Evolutionary conservation across 2,113 vertebrate species (phyloP).

Genomic region (Pantherophis guttatus): DNA sequence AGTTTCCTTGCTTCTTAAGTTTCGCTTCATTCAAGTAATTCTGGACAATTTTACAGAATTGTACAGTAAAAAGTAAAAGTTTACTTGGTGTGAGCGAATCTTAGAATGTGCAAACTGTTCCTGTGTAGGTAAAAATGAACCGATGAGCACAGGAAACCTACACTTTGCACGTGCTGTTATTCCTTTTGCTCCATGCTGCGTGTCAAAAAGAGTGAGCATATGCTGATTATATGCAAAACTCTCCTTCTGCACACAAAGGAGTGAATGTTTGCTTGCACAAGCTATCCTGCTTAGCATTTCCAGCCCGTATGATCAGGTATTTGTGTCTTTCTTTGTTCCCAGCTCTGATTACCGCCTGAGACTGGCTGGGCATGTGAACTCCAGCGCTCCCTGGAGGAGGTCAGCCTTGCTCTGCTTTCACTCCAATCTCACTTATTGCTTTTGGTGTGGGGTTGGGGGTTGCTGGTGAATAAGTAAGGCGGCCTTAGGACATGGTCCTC

Average conservation of each 20-base stretch:
- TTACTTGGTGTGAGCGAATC: neutral
- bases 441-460: neutral
- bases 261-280: neutral
- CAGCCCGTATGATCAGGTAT: slow-evolving; percentile 7
- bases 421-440: slow-evolving; percentile 12
- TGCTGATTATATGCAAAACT: neutral
- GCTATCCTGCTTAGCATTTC: slow-evolving; percentile 25
- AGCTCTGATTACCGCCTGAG: slow-evolving; percentile 25
- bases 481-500: neutral
- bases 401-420: slow-evolving; percentile 33
- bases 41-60: neutral
- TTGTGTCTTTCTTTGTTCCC: slow-evolving; percentile 13
- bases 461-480: neutral
- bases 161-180: slow-evolving; percentile 12
- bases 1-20: neutral
- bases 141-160: neutral
- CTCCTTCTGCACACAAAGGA: neutral
- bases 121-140: neutral
- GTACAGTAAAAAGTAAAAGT: neutral
- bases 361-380: slow-evolving; percentile 24
- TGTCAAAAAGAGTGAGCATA: neutral
- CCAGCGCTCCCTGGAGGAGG: slow-evolving; percentile 24
- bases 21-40: neutral
- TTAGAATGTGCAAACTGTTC: neutral
- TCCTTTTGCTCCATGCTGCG: neutral